Percentiles rank a stretch among this genome's conserved stretches.
phyloP scores from a whole-genome alignment of 2,888 invertebrate species.

The Hyposoter dolosus region DNA sequence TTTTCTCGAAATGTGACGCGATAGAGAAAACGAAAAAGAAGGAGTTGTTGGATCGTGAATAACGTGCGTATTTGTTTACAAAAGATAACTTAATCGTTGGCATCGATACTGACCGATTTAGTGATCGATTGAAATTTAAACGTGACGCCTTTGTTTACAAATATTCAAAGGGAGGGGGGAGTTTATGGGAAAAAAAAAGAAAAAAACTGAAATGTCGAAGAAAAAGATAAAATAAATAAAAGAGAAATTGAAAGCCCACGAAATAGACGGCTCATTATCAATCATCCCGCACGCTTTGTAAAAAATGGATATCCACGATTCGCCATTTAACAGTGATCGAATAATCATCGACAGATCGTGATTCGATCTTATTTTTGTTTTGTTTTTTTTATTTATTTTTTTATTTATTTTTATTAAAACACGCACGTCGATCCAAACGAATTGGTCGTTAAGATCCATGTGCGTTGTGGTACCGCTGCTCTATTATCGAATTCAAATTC shows the following conservation, averaged over 20 bases:
- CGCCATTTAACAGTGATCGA: conserved; percentile 40
- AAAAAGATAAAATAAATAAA: not conserved
- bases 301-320: conserved; percentile 42
- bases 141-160: not conserved
- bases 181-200: not conserved
- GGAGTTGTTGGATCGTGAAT: conserved; percentile 65
- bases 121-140: not conserved
- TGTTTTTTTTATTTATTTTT: conserved; percentile 28
- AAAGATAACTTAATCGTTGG: conserved; percentile 26
- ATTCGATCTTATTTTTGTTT: conserved; percentile 29
- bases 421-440: conserved; percentile 3
- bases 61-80: conserved; percentile 78
- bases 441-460: conserved; percentile 2
- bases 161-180: not conserved
- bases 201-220: conserved; percentile 5
- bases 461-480: conserved; percentile 51
- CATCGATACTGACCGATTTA: not conserved
- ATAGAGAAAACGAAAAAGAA: conserved; percentile 60
- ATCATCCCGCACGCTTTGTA: conserved; percentile 58
- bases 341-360: conserved; percentile 27
- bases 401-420: conserved; percentile 26
- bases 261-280: not conserved
- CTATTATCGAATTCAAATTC: conserved; percentile 70
- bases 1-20: not conserved
- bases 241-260: not conserved